Evolutionary conservation across 2,888 invertebrate genomes (phyloP), one percentile per base, ranked within the genome.

Genomic region (Dasypogon diadema): DNA sequence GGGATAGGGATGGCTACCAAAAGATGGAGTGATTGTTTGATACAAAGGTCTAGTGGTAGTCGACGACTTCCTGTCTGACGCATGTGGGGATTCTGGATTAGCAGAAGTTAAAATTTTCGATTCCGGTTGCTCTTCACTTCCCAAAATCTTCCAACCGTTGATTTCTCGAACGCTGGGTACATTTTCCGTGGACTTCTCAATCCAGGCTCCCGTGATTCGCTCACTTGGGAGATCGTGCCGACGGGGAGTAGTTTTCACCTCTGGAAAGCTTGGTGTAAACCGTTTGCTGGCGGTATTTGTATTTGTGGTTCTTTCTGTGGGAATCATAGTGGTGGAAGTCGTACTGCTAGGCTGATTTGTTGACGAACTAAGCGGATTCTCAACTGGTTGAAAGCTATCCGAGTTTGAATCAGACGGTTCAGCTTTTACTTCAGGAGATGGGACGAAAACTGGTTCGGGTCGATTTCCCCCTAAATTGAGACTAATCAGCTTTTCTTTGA

Each of bases 311-410:
- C 42, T 6, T 21, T 12, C 34, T 37, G 18, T 18, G 8, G 37
- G 37, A 12, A 34, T 8, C 10, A 34, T 34, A 16, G 37, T 60
- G 5, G 10, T 60, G 10, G 18, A 37, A 12, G 10, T 60, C 18
- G 21, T 3, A 30, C 34, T 30, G 5, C 6, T 24, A n/a, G 30
- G 14, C 30, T 60, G 21, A 10, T 34, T 60, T 16, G 34, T 6
- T n/a, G n/a, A 12, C n/a, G n/a, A 12, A 6, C 3, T 42, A n/a
- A 12, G n/a, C 8, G 65, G 65, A 26, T 48, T 12, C 14, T 14
- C 24, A 10, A 48, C n/a, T n/a, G 65, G 65, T 24, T 48, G 65
- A 22, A 65, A 65, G 26, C 65, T 65, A 14, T 65, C 65, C 26
- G 18, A 58, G 30, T 16, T 58, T 30, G 16, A 16, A 22, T 21